A percentile compares a stretch with the other conserved stretches of the same genome.
phyloP scores from a whole-genome alignment of 2,113 vertebrate species.

The Trachemys scripta region DNA sequence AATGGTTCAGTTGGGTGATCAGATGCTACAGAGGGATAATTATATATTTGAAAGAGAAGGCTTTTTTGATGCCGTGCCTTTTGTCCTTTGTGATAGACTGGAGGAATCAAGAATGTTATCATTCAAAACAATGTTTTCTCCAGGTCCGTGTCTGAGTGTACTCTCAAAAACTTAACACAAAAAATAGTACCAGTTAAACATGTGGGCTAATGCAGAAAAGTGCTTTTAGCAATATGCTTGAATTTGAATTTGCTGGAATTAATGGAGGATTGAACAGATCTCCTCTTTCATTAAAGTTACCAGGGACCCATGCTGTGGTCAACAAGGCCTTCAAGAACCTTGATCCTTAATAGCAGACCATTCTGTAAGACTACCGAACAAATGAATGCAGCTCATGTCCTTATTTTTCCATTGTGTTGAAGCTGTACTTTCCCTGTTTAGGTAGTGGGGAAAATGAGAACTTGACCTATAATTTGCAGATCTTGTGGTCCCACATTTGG shows the following conservation, averaged over 20 bases:
- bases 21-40: neutral
- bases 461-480: neutral
- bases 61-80: neutral
- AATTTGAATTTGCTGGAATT: slow-evolving; percentile 18
- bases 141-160: neutral
- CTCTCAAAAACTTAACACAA: neutral
- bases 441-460: neutral
- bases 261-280: neutral
- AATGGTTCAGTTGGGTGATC: neutral
- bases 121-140: neutral
- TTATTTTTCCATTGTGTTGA: neutral
- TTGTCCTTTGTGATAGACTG: neutral
- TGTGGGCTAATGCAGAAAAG: neutral
- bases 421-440: neutral
- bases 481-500: neutral
- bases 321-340: neutral
- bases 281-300: neutral
- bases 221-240: neutral
- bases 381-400: neutral
- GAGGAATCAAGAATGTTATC: neutral
- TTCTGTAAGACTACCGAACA: neutral
- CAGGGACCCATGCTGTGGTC: neutral
- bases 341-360: neutral
- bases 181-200: neutral
- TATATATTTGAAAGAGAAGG: neutral